These are phyloP conservation scores for Avahi laniger DNA, from an alignment of 2,797 vertebrate species.

Conservation along the genomic window DNA sequence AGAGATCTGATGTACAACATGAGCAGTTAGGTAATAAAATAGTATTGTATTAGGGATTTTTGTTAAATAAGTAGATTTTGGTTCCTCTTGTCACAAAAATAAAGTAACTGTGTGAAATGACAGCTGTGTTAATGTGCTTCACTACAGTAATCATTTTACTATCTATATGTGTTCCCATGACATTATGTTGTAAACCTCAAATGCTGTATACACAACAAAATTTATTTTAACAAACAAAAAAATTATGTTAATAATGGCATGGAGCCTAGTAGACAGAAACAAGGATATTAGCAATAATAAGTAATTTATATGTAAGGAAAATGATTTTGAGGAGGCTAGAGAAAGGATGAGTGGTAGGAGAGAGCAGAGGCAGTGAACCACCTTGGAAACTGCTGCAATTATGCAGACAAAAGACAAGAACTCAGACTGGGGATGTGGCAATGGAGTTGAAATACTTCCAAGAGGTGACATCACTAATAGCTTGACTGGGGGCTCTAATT, in stretches of 20 bases:
- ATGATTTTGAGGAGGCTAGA: not conserved
- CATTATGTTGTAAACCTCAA: not conserved
- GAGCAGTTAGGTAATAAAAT: not conserved
- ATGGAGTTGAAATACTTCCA: not conserved
- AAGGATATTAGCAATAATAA: not conserved
- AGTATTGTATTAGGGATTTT: not conserved
- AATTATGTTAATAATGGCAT: not conserved
- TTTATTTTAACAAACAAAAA: not conserved
- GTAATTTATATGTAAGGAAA: not conserved
- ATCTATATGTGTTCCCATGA: not conserved
- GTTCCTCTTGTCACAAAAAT: not conserved
- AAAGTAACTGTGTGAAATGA: not conserved
- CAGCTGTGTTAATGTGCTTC: not conserved
- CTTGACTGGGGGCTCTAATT: not conserved
- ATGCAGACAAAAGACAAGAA: not conserved
- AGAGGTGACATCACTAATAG: not conserved
- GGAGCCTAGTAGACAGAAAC: not conserved
- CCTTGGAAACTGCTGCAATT: not conserved
- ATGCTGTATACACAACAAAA: not conserved
- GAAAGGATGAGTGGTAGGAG: not conserved
- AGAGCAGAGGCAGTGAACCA: not conserved
- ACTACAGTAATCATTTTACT: not conserved
- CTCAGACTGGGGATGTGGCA: not conserved
- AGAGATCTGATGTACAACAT: not conserved
- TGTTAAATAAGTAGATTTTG: not conserved